phyloP scores from a whole-genome alignment of 2,888 invertebrate species.

The Geophilus truncorum region DNA sequence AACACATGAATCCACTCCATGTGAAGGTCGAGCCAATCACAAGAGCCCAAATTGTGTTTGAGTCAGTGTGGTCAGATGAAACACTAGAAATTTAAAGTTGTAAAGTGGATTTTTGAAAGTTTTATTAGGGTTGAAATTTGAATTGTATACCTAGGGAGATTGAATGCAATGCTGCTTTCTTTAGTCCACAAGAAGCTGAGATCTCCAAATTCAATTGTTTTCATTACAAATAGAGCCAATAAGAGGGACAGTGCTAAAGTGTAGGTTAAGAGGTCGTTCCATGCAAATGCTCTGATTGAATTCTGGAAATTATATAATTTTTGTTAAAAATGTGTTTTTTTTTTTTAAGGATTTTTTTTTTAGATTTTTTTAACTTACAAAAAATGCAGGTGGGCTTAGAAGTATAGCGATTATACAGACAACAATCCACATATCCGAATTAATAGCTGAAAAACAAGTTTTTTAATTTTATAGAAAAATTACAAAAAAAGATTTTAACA shows the following conservation, averaged over 20 bases:
- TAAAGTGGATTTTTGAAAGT: background rate
- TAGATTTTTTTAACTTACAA: background rate
- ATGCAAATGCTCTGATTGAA: background rate
- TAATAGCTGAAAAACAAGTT: background rate
- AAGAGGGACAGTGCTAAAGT: background rate
- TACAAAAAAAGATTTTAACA: background rate
- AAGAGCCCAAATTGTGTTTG: background rate
- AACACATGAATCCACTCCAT: background rate
- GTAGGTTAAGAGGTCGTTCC: background rate
- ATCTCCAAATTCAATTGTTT: background rate
- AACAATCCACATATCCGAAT: background rate
- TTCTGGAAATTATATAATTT: background rate
- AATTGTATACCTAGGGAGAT: background rate
- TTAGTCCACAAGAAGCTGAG: background rate
- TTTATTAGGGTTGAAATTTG: background rate
- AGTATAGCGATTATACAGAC: background rate
- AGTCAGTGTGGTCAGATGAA: background rate
- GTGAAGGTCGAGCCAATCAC: background rate
- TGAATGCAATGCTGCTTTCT: background rate
- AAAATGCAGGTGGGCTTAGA: background rate
- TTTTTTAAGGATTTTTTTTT: too few species aligned
- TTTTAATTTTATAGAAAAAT: background rate
- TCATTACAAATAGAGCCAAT: background rate
- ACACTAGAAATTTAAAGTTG: background rate
- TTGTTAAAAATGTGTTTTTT: background rate